Percentiles rank a stretch among this genome's conserved stretches.
Evolutionary conservation across 1,140 invertebrate species (phyloP).

Genomic region (Pomacea maculata): DNA sequence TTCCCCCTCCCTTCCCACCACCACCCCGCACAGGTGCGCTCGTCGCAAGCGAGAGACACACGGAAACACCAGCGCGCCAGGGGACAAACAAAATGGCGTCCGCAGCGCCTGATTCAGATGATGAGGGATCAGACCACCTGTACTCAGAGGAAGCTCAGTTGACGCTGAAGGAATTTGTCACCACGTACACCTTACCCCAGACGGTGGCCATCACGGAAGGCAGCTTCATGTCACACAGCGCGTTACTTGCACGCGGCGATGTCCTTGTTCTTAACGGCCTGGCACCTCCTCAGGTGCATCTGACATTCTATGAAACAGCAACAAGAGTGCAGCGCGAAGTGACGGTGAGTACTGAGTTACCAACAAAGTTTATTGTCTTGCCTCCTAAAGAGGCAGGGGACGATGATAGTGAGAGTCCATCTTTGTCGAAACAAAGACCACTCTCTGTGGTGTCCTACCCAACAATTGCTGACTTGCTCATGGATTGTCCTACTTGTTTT

Average conservation of each 20-base stretch:
- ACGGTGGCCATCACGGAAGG: constrained; percentile 30
- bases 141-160: constrained; percentile 9
- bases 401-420: background rate
- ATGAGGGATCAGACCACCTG: background rate
- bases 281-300: constrained; percentile 8
- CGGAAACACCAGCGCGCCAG: background rate
- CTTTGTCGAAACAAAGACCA: background rate
- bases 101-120: background rate
- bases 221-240: constrained; percentile 17
- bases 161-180: constrained; percentile 21
- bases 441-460: constrained; percentile 28
- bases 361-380: constrained; percentile 25
- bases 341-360: constrained; percentile 20
- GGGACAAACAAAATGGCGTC: constrained; percentile 16
- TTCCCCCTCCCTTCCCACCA: background rate
- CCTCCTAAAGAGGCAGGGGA: constrained; percentile 24
- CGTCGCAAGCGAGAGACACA: background rate
- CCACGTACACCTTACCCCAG: constrained; percentile 17
- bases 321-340: constrained; percentile 3
- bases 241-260: constrained; percentile 28
- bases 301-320: constrained; percentile 10
- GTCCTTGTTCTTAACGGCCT: constrained; percentile 27
- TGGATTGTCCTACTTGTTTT: constrained; percentile 38
- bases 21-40: background rate
- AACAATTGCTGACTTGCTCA: constrained; percentile 32